These are phyloP conservation scores for Crossaster papposus DNA, from an alignment of 53 echinoderm and acorn worm genomes.

Conservation along the genomic window DNA sequence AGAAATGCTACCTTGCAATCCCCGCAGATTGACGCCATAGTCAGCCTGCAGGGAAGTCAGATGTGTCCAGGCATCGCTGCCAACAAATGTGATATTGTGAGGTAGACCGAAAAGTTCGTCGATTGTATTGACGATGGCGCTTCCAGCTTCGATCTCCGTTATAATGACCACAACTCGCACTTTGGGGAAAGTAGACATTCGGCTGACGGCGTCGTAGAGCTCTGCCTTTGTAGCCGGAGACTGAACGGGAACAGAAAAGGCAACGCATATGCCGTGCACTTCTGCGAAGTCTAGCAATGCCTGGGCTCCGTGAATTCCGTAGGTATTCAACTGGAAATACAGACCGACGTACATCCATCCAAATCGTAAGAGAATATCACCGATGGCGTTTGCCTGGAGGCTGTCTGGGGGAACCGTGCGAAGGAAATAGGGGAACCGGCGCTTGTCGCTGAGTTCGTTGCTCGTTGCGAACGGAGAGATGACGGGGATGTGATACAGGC, in stretches of 20 bases:
- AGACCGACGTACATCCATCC: constrained; percentile 60
- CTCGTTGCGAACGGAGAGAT: constrained; percentile 61
- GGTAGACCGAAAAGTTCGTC: neutral
- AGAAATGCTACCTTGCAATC: constrained; percentile 27
- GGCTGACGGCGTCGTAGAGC: constrained; percentile 17
- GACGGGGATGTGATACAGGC: constrained; percentile 48
- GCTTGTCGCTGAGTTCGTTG: constrained; percentile 54
- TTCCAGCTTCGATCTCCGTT: neutral
- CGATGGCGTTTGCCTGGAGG: constrained; percentile 51
- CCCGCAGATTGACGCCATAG: neutral
- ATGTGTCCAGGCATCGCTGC: constrained; percentile 46
- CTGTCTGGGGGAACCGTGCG: constrained; percentile 65
- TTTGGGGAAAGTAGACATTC: constrained; percentile 46
- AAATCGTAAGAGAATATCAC: constrained; percentile 44
- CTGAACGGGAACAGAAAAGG: constrained; percentile 52
- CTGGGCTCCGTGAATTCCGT: constrained; percentile 65
- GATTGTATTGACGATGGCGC: constrained; percentile 23
- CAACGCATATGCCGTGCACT: constrained; percentile 47
- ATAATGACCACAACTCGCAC: constrained; percentile 53
- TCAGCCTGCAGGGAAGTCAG: neutral
- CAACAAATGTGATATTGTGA: constrained; percentile 41
- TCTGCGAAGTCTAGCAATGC: constrained; percentile 29
- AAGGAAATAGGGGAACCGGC: constrained; percentile 58
- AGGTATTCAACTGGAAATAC: constrained; percentile 41
- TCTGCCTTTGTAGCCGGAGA: neutral